Evolutionary conservation across 92 coral and sea anemone genomes (phyloP).

Genomic region (Heliopora coerulea): DNA sequence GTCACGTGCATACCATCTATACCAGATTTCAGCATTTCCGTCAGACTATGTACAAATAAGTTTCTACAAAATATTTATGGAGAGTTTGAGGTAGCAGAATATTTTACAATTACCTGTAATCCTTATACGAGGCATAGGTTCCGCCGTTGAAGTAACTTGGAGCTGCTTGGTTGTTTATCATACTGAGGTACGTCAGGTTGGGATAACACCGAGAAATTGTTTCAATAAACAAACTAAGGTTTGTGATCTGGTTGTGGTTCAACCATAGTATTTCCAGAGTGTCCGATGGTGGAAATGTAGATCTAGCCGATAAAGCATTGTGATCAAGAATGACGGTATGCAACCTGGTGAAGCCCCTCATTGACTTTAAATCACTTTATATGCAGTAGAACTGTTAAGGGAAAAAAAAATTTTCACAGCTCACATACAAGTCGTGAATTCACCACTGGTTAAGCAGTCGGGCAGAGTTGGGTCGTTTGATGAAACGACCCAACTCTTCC

Average conservation of each 20-base stretch:
- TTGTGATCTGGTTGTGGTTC: slow-evolving; percentile 84
- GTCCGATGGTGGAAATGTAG: slow-evolving; percentile 67
- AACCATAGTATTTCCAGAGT: slow-evolving; percentile 84
- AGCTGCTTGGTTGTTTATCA: slow-evolving; percentile 93
- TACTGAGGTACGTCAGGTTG: slow-evolving; percentile 81
- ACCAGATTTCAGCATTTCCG: too few species aligned
- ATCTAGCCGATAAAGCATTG: slow-evolving; percentile 67
- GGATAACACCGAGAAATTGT: slow-evolving; percentile 83
- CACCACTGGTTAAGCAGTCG: too few species aligned
- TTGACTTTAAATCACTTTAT: slow-evolving; percentile 67
- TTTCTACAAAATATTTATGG: too few species aligned
- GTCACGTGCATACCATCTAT: too few species aligned
- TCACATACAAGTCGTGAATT: too few species aligned
- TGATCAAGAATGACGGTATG: slow-evolving; percentile 79
- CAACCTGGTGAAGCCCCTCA: slow-evolving; percentile 67
- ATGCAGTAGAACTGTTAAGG: slow-evolving; percentile 24
- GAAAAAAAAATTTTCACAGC: too few species aligned
- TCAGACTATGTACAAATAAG: too few species aligned
- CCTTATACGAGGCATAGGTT: slow-evolving; percentile 78
- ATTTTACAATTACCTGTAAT: slow-evolving; percentile 99
- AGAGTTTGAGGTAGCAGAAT: too few species aligned
- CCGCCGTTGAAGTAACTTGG: slow-evolving; percentile 99
- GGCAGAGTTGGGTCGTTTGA: too few species aligned
- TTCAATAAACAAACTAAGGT: slow-evolving; percentile 88
- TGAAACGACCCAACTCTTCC: too few species aligned